Evolutionary conservation across 2,888 invertebrate species (phyloP).

Genomic region (Cataglyphis livida): DNA sequence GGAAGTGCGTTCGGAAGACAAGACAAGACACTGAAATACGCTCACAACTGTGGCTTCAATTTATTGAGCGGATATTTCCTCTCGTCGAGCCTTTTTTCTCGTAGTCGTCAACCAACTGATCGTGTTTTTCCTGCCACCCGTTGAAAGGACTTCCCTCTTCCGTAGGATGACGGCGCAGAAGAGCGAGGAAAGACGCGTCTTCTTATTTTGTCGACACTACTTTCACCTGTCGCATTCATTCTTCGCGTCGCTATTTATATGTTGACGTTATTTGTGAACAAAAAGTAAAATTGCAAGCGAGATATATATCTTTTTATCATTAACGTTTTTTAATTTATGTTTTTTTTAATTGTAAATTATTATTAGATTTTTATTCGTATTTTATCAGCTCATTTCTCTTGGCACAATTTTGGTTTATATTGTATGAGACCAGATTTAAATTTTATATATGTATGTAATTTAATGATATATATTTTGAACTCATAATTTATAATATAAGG

Average conservation of each 20-base stretch:
- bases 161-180: slow-evolving; percentile 28
- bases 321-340: not conserved
- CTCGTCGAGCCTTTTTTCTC: slow-evolving; percentile 43
- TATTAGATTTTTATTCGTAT: not conserved
- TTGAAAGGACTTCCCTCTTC: slow-evolving; percentile 60
- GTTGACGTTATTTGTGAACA: not conserved
- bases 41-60: slow-evolving; percentile 40
- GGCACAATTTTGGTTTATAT: not conserved
- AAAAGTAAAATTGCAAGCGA: slow-evolving; percentile 11
- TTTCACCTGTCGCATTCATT: slow-evolving; percentile 56
- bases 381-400: not conserved
- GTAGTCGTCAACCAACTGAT: slow-evolving; percentile 11
- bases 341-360: not conserved
- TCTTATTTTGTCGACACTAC: slow-evolving; percentile 40
- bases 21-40: slow-evolving; percentile 56
- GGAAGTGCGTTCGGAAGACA: slow-evolving; percentile 14
- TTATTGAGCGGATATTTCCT: slow-evolving; percentile 55
- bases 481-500: not conserved
- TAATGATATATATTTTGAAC: not conserved
- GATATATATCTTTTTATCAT: not conserved
- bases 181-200: slow-evolving; percentile 48
- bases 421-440: not conserved
- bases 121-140: slow-evolving; percentile 42
- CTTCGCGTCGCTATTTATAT: not conserved
- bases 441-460: not conserved